Conservation (phyloP, 2,888 invertebrate species). For the Glaucopsyche alexis region DNA sequence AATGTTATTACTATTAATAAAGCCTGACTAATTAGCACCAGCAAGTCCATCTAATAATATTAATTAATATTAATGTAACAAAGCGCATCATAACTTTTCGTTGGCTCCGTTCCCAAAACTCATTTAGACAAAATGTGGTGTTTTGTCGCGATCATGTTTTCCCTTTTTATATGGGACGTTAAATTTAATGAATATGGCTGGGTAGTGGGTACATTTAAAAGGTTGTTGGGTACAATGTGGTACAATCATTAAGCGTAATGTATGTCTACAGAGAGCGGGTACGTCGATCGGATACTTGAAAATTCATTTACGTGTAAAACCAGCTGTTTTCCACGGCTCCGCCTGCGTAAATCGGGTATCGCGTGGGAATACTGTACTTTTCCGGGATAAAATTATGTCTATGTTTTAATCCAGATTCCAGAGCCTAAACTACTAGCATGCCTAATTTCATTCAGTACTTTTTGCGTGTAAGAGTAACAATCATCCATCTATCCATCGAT, state of each 20-base stretch:
- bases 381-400: too few species aligned
- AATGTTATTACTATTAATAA: not conserved
- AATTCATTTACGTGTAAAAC: too few species aligned
- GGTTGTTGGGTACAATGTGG: slow-evolving; percentile 5
- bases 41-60: not conserved
- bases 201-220: not conserved
- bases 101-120: slow-evolving; percentile 2
- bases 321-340: too few species aligned
- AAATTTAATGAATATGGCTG: not conserved
- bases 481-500: too few species aligned
- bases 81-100: slow-evolving; percentile 1
- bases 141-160: slow-evolving; percentile 4
- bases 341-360: too few species aligned
- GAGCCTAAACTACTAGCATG: too few species aligned
- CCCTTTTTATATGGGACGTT: slow-evolving; percentile 15
- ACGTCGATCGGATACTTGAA: not conserved
- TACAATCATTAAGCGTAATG: not conserved
- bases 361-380: too few species aligned
- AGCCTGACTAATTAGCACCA: not conserved
- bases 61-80: not conserved
- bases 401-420: too few species aligned
- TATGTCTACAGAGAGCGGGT: not conserved
- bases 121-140: slow-evolving; percentile 19
- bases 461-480: too few species aligned
- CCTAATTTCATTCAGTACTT: too few species aligned